A percentile compares a stretch with the other conserved stretches of the same genome.
Evolutionary conservation across 1,140 invertebrate species (phyloP).

Genomic region (Parapsyche elsis): DNA sequence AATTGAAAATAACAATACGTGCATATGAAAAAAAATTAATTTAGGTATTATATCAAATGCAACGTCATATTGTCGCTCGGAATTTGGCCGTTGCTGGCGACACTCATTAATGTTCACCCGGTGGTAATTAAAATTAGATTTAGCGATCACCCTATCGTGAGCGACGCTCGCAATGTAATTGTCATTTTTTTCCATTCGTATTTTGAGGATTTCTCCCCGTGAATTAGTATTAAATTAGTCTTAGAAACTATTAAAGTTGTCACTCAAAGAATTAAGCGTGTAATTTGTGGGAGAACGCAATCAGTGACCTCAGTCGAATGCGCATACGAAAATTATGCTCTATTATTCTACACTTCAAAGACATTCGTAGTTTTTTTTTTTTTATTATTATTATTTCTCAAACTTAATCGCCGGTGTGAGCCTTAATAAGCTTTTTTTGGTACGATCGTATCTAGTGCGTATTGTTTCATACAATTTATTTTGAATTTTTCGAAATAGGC

Average conservation of each 20-base stretch:
- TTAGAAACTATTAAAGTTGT: constrained; percentile 44
- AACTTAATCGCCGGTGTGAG: no score
- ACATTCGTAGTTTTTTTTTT: not conserved
- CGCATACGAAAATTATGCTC: not conserved
- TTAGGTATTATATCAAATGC: not conserved
- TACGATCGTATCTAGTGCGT: no score
- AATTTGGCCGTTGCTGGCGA: not conserved
- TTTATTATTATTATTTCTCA: not conserved
- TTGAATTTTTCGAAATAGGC: no score
- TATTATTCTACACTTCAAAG: constrained; percentile 5
- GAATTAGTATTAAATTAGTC: constrained; percentile 48
- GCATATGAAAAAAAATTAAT: not conserved
- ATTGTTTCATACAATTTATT: no score
- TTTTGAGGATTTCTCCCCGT: constrained; percentile 18
- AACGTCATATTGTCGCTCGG: not conserved
- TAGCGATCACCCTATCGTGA: constrained; percentile 43
- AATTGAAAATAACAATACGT: no score
- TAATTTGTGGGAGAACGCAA: constrained; percentile 33
- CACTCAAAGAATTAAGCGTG: constrained; percentile 39
- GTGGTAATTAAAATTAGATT: constrained; percentile 48
- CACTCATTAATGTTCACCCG: not conserved
- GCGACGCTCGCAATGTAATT: constrained; percentile 16
- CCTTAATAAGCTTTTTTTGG: no score
- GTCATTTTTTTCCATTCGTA: constrained; percentile 19
- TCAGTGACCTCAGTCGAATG: constrained; percentile 6